phyloP scores from a whole-genome alignment of 2,113 vertebrate genomes.

The Halichoerus grypus region DNA sequence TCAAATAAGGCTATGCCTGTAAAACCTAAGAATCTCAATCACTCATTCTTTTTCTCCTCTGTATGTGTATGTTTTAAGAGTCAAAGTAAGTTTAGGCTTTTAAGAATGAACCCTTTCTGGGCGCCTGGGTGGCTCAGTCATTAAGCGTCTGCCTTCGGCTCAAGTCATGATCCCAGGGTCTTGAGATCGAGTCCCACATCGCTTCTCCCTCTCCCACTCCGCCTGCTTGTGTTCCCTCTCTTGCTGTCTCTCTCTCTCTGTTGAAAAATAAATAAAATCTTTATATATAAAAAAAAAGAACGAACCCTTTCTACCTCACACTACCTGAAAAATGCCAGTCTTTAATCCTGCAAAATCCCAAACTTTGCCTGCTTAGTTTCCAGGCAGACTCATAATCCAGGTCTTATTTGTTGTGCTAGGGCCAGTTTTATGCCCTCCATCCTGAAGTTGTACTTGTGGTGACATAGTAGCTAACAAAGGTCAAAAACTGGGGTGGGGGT shows the following conservation, averaged over 20 bases:
- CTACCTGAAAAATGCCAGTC: neutral
- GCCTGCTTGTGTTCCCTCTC: no score
- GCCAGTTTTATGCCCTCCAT: neutral
- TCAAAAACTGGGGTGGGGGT: neutral
- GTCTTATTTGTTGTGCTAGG: neutral
- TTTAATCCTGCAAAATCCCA: constrained; percentile 14
- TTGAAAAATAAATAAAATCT: no score
- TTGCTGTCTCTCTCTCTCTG: no score
- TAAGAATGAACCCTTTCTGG: neutral
- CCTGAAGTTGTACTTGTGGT: neutral
- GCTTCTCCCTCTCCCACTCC: no score
- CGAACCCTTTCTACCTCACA: neutral
- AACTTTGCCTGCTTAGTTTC: neutral
- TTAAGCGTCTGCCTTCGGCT: no score
- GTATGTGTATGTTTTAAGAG: neutral
- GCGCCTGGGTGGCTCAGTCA: no score
- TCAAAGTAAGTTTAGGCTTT: constrained; percentile 2
- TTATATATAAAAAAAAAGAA: neutral
- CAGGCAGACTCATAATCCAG: neutral
- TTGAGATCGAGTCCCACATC: no score
- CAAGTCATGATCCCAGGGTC: no score
- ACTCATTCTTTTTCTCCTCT: neutral
- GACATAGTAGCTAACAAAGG: neutral
- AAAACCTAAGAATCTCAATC: neutral
- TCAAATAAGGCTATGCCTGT: neutral